Conservation (phyloP, 2,888 invertebrate genomes). For the Eumerus sabulonum region DNA sequence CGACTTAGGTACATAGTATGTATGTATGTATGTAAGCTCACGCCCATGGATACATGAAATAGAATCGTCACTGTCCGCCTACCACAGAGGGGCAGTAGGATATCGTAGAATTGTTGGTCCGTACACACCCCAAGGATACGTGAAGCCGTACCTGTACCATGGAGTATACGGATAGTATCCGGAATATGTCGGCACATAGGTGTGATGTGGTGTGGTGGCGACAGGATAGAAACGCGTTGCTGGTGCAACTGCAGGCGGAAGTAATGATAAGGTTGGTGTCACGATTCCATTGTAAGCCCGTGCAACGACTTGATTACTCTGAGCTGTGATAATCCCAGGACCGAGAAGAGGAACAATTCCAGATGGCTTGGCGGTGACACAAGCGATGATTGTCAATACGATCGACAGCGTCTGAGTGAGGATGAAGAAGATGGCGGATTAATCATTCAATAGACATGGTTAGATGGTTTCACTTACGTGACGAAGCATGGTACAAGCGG, state of each 20-base stretch:
- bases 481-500: constrained; percentile 32
- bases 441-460: neutral
- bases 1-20: too few relatives aligned
- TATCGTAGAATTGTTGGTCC: constrained; percentile 53
- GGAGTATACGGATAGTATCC: constrained; percentile 56
- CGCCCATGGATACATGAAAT: neutral
- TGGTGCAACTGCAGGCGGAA: constrained; percentile 42
- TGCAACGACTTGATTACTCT: constrained; percentile 57
- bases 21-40: too few relatives aligned
- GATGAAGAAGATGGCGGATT: neutral
- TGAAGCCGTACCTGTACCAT: constrained; percentile 55
- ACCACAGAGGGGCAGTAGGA: constrained; percentile 43
- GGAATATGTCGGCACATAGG: constrained; percentile 48
- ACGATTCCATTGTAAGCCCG: constrained; percentile 60
- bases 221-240: constrained; percentile 48
- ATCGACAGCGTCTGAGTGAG: constrained; percentile 45
- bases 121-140: constrained; percentile 58
- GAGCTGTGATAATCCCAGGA: constrained; percentile 58
- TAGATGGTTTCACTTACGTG: constrained; percentile 47
- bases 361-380: constrained; percentile 61
- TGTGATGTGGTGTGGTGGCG: constrained; percentile 10
- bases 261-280: constrained; percentile 45
- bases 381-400: constrained; percentile 54
- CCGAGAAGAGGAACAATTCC: constrained; percentile 60
- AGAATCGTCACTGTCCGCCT: constrained; percentile 1